Conservation (phyloP, 2,113 vertebrate genomes). For the Okapia johnstoni region DNA sequence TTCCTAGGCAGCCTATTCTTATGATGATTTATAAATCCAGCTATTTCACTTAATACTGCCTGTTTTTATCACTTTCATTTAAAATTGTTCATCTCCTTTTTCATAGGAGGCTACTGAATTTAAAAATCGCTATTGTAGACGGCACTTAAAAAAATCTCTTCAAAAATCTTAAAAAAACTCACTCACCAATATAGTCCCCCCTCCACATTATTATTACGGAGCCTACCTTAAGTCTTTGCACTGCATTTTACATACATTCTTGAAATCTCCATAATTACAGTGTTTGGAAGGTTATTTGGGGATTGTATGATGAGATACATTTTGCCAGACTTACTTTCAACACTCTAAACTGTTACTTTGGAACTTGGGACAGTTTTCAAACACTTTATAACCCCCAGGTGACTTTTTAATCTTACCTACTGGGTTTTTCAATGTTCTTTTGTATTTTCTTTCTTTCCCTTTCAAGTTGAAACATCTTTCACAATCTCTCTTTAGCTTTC, state of each 20-base stretch:
- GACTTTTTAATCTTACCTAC: slow-evolving; percentile 40
- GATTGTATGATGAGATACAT: neutral
- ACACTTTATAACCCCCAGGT: slow-evolving; percentile 4
- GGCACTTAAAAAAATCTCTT: neutral
- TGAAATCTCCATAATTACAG: neutral
- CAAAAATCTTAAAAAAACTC: neutral
- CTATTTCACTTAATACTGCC: neutral
- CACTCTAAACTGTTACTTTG: slow-evolving; percentile 22
- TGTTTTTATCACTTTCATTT: slow-evolving; percentile 13
- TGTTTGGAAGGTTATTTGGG: neutral
- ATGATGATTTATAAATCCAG: neutral
- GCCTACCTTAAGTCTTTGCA: neutral
- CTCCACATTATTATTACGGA: neutral
- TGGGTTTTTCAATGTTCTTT: slow-evolving; percentile 44
- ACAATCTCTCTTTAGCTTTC: slow-evolving; percentile 33
- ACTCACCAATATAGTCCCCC: neutral
- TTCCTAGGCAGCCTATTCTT: neutral
- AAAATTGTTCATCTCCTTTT: slow-evolving; percentile 4
- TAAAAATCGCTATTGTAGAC: neutral
- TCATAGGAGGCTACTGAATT: neutral
- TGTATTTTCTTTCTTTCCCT: slow-evolving; percentile 36
- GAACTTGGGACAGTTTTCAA: slow-evolving; percentile 49
- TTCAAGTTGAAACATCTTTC: slow-evolving; percentile 56
- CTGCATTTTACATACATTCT: neutral
- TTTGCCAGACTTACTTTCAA: slow-evolving; percentile 9